phyloP scores from a whole-genome alignment of 1,140 invertebrate species.

The Arctopsyche grandis region DNA sequence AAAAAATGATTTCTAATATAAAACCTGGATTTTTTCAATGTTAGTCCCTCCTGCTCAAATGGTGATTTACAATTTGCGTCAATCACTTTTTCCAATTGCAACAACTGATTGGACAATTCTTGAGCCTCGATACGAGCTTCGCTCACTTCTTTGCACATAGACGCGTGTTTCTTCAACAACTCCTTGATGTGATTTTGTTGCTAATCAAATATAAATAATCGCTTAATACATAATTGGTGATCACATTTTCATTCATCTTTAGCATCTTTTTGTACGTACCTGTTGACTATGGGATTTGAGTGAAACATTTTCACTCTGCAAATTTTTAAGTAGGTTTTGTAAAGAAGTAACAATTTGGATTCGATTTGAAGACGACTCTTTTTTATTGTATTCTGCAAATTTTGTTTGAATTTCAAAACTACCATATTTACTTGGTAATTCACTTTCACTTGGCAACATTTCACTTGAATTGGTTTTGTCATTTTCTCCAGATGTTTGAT shows the following conservation, averaged over 20 bases:
- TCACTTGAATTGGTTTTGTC: neutral
- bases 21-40: too few relatives aligned
- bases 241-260: neutral
- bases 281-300: slow-evolving; percentile 45
- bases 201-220: slow-evolving; percentile 41
- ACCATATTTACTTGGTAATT: too few relatives aligned
- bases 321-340: slow-evolving; percentile 42
- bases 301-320: slow-evolving; percentile 47
- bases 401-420: too few relatives aligned
- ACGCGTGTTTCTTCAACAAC: slow-evolving; percentile 43
- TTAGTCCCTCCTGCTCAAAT: neutral
- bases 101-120: neutral
- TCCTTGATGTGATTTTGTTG: slow-evolving; percentile 50
- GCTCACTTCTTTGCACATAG: slow-evolving; percentile 45
- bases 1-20: neutral
- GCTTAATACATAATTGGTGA: neutral
- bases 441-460: neutral
- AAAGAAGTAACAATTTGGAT: neutral
- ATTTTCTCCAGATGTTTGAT: neutral
- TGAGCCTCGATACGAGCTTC: slow-evolving; percentile 15
- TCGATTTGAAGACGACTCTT: neutral
- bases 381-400: too few relatives aligned
- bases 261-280: slow-evolving; percentile 14
- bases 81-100: slow-evolving; percentile 13
- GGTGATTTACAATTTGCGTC: neutral